phyloP scores from a whole-genome alignment of 1,140 invertebrate genomes.

The Nilaparvata lugens region DNA sequence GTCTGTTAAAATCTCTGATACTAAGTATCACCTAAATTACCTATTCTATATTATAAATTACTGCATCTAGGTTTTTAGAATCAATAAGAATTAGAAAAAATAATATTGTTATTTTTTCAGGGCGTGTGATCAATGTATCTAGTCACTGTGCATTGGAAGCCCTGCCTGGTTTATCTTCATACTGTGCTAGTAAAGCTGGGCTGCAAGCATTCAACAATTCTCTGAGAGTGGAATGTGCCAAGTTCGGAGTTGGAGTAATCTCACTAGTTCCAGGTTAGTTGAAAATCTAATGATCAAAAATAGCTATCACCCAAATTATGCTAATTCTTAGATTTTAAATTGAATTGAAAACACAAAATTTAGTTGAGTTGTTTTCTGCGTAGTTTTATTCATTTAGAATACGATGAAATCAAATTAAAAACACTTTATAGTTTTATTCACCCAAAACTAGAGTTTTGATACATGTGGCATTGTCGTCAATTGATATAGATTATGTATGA shows the following conservation, averaged over 20 bases:
- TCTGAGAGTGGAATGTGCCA: constrained; percentile 62
- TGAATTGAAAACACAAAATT: background rate
- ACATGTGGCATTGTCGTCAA: too few species aligned
- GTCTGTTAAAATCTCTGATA: too few species aligned
- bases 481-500: too few species aligned
- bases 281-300: background rate
- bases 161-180: constrained; percentile 60
- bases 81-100: too few species aligned
- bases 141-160: constrained; percentile 67
- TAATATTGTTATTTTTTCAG: constrained; percentile 23
- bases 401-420: too few species aligned
- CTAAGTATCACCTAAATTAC: too few species aligned
- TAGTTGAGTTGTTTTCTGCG: background rate
- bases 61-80: too few species aligned
- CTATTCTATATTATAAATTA: too few species aligned
- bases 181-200: constrained; percentile 72
- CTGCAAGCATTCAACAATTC: constrained; percentile 58
- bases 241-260: constrained; percentile 61
- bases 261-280: constrained; percentile 62
- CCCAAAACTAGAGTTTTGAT: too few species aligned
- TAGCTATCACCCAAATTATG: background rate
- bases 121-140: constrained; percentile 64
- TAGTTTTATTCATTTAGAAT: too few species aligned
- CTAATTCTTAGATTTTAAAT: background rate
- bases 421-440: too few species aligned